These are phyloP conservation scores for Torymus tubicola DNA, from an alignment of 2,888 invertebrate genomes.

Conservation along the genomic window DNA sequence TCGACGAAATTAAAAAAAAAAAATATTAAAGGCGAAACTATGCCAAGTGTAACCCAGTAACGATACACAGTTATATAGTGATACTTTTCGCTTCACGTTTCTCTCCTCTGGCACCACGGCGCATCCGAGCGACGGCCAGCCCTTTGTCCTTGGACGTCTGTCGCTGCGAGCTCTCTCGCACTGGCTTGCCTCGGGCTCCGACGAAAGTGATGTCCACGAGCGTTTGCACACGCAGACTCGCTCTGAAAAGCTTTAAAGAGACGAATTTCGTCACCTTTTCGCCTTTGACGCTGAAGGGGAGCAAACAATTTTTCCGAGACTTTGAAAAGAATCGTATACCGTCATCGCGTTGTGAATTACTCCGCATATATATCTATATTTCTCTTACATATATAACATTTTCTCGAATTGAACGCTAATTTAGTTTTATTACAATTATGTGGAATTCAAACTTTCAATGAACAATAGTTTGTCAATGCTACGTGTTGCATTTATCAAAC, in stretches of 20 bases:
- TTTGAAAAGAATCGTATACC: too few species aligned
- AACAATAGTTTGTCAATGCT: too few species aligned
- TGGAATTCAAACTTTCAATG: too few species aligned
- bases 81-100: background rate
- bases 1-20: too few species aligned
- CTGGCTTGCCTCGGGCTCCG: conserved; percentile 24
- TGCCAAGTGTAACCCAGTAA: too few species aligned
- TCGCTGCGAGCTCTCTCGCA: background rate
- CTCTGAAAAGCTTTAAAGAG: conserved; percentile 20
- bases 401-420: too few species aligned
- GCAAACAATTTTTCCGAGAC: conserved; percentile 12
- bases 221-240: conserved; percentile 4
- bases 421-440: too few species aligned
- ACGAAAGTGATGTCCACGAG: background rate
- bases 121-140: background rate
- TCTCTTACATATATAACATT: too few species aligned
- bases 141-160: conserved; percentile 14
- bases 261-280: conserved; percentile 49
- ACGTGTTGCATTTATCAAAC: too few species aligned
- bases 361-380: too few species aligned
- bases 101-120: background rate
- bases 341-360: too few species aligned
- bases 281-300: conserved; percentile 8
- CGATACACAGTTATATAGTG: background rate
- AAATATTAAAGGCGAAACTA: too few species aligned